Percentiles rank a stretch among this genome's conserved stretches.
These are phyloP conservation scores for Apocheima hispidaria DNA, from an alignment of 2,888 invertebrate genomes.

Conservation along the genomic window DNA sequence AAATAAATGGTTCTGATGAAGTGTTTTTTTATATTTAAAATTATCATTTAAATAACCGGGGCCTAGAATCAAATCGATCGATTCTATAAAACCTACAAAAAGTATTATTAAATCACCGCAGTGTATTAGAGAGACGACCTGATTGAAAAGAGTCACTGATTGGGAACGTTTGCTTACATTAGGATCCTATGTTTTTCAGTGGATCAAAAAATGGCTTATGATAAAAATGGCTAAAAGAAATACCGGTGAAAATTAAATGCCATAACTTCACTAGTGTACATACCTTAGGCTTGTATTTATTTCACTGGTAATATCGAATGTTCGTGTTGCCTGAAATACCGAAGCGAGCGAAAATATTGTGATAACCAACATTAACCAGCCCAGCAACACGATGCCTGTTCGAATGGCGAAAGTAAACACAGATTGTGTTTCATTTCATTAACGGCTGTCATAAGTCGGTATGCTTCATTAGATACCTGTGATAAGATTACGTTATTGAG, in stretches of 20 bases:
- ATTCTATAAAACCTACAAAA: too few relatives aligned
- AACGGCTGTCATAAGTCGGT: conserved; percentile 57
- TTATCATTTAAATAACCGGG: too few relatives aligned
- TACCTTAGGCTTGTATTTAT: conserved; percentile 55
- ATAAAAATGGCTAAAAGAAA: background rate
- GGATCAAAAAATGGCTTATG: too few relatives aligned
- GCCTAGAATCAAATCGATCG: too few relatives aligned
- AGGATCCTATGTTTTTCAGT: too few relatives aligned
- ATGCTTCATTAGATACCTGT: conserved; percentile 58
- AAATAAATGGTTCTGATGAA: too few relatives aligned
- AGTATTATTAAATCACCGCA: too few relatives aligned
- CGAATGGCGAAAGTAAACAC: conserved; percentile 57
- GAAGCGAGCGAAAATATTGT: conserved; percentile 58
- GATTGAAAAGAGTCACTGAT: too few relatives aligned
- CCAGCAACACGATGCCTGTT: conserved; percentile 52
- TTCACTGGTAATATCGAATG: conserved; percentile 53
- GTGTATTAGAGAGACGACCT: too few relatives aligned
- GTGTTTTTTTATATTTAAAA: too few relatives aligned
- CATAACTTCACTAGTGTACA: conserved; percentile 4
- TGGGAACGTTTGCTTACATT: too few relatives aligned
- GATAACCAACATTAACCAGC: conserved; percentile 56
- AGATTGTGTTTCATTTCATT: conserved; percentile 65
- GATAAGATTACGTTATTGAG: conserved; percentile 63
- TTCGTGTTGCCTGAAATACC: conserved; percentile 51
- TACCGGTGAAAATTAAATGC: too few relatives aligned